Evolutionary conservation across 2,797 vertebrate species (phyloP).

Genomic region (Cynodonichthys magdalenae): DNA sequence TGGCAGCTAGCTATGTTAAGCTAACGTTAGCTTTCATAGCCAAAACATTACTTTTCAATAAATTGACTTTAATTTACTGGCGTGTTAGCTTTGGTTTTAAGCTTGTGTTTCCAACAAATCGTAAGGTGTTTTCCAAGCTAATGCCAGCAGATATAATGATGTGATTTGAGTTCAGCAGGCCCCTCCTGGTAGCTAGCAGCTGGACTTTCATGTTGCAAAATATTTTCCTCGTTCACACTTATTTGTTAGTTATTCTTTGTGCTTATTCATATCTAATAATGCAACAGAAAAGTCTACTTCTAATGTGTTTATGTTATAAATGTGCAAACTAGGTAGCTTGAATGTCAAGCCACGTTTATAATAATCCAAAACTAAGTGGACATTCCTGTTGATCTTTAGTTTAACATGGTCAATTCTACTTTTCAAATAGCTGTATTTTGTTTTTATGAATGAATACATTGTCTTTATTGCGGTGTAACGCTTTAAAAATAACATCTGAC

Average conservation of each 20-base stretch:
- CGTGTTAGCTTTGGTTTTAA: background rate
- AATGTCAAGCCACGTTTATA: conserved; percentile 27
- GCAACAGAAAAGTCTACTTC: conserved; percentile 8
- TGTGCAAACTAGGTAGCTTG: conserved; percentile 16
- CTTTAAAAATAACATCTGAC: background rate
- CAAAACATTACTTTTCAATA: background rate
- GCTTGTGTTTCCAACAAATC: background rate
- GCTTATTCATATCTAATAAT: background rate
- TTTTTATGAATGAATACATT: no score
- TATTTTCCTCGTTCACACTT: background rate
- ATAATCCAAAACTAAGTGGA: conserved; percentile 31
- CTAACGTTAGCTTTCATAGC: conserved; percentile 60
- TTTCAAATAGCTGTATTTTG: no score
- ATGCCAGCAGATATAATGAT: conserved; percentile 48
- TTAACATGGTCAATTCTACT: background rate
- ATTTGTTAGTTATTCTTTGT: background rate
- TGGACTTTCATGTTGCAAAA: conserved; percentile 59
- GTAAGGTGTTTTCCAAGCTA: conserved; percentile 17
- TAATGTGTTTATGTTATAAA: conserved; percentile 10
- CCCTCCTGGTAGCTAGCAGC: conserved; percentile 59
- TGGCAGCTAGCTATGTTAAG: conserved; percentile 62
- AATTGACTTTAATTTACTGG: background rate
- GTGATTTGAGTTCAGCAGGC: conserved; percentile 47
- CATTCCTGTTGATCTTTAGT: conserved; percentile 8
- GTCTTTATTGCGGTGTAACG: background rate